phyloP scores from a whole-genome alignment of 2,888 invertebrate genomes.

The Andrena trimmerana region DNA sequence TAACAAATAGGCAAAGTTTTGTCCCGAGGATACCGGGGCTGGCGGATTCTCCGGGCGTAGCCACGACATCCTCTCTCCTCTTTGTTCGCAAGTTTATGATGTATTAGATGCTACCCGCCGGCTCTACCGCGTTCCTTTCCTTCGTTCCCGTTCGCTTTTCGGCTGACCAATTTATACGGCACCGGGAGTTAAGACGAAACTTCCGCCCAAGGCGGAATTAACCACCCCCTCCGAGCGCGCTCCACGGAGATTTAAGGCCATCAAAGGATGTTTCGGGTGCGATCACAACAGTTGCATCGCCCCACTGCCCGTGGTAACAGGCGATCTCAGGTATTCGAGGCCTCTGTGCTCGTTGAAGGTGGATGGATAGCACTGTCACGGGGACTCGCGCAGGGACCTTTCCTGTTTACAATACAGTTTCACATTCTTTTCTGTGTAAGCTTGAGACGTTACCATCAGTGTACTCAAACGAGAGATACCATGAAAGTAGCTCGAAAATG shows the following conservation, averaged over 20 bases:
- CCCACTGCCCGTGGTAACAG: not conserved
- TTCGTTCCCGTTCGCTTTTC: conserved; percentile 41
- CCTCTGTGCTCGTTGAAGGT: not conserved
- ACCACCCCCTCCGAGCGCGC: conserved; percentile 1
- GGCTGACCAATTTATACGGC: conserved; percentile 68
- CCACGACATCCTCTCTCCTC: conserved; percentile 83
- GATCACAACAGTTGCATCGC: not conserved
- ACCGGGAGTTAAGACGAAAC: conserved; percentile 58
- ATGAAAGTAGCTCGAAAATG: no score
- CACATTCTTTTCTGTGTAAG: no score
- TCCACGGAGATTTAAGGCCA: conserved; percentile 1
- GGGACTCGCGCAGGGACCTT: no score
- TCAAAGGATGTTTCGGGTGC: not conserved
- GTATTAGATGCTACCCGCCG: conserved; percentile 82
- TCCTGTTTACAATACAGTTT: no score
- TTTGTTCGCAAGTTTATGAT: conserved; percentile 85
- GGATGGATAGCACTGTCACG: not conserved
- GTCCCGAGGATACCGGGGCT: conserved; percentile 72
- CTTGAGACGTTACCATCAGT: no score
- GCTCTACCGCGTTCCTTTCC: conserved; percentile 60
- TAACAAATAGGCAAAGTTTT: conserved; percentile 85
- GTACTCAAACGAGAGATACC: no score
- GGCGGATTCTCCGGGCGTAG: conserved; percentile 79
- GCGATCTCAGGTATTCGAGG: not conserved
- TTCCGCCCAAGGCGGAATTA: conserved; percentile 45